phyloP scores from a whole-genome alignment of 92 coral and sea anemone species.

The Umimayanthus kanabou region DNA sequence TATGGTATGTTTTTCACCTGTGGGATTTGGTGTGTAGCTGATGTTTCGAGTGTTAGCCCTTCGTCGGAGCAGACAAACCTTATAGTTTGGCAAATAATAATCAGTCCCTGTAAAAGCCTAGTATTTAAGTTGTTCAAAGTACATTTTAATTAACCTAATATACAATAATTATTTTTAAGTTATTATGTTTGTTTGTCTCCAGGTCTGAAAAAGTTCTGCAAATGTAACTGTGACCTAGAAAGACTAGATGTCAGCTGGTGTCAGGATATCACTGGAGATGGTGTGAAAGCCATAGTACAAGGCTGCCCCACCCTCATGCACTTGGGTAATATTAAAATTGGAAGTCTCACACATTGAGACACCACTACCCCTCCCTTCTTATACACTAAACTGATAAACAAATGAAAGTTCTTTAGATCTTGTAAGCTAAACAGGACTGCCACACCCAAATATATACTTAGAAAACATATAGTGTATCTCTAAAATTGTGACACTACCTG shows the following conservation, averaged over 20 bases:
- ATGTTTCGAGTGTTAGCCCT: too few relatives aligned
- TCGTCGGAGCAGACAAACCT: too few relatives aligned
- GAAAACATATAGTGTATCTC: constrained; percentile 42
- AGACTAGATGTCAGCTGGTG: constrained; percentile 97
- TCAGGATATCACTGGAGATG: constrained; percentile 82
- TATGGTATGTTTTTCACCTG: too few relatives aligned
- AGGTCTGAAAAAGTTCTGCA: constrained; percentile 74
- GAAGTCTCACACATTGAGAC: background rate
- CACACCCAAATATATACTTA: constrained; percentile 65
- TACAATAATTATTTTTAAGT: background rate
- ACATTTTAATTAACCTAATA: too few relatives aligned
- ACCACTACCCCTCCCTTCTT: too few relatives aligned
- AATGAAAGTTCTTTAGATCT: constrained; percentile 54
- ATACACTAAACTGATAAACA: constrained; percentile 59
- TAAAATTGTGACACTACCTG: background rate
- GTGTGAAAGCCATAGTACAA: constrained; percentile 70
- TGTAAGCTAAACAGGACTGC: constrained; percentile 46
- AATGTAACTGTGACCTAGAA: constrained; percentile 57
- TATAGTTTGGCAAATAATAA: too few relatives aligned
- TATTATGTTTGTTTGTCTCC: background rate
- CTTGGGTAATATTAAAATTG: background rate
- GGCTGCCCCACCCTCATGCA: constrained; percentile 86
- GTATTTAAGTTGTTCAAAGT: background rate
- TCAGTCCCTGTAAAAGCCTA: too few relatives aligned
- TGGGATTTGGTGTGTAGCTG: too few relatives aligned